Evolutionary conservation across 2,888 invertebrate species (phyloP), one percentile per base, ranked within the genome.

Genomic region (Lepeophtheirus nordmannii): DNA sequence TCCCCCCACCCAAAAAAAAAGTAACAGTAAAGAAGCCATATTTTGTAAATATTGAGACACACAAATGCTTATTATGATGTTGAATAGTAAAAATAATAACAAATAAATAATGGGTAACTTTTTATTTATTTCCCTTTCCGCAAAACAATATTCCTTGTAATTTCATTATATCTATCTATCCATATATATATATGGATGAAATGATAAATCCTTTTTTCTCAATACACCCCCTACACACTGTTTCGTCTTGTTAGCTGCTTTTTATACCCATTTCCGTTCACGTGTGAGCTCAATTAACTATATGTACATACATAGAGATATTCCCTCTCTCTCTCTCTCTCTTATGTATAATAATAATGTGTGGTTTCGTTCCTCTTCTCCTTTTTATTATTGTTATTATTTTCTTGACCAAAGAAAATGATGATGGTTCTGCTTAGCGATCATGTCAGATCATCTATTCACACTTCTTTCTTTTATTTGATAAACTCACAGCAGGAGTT

Each of bases 201-300:
- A 30, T 7, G 30, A 30, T 30, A 30, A 30, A 30, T 30, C 30
- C 30, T 30, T 30, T n/a, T 30, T 30, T 30, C 30, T 30, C 30
- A 30, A 30, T 30, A 30, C 7, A 30, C 7, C 2, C 2, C 7
- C 2, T 30, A 30, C 30, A 30, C 7, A 30, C 30, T 30, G 30
- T 30, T 30, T 30, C 7, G 2, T 30, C 30, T 30, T 30, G 30
- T 30, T 30, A 30, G 30, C 30, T 30, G 30, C 30, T 30, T 46
- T 46, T 46, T 46, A 46, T 46, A 46, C 53, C 53, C 53, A 46
- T 46, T 46, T 46, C 53, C 53, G 53, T 46, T 46, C 53, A 46
- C 53, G 53, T 46, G 53, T 46, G 53, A 46, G 53, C 53, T 46
- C 53, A 46, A 46, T 46, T 46, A 46, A 46, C 53, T 46, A 46